Evolutionary conservation across 1,140 invertebrate genomes (phyloP), one percentile per base, ranked within the genome.

Genomic region (Drosophila navojoa): DNA sequence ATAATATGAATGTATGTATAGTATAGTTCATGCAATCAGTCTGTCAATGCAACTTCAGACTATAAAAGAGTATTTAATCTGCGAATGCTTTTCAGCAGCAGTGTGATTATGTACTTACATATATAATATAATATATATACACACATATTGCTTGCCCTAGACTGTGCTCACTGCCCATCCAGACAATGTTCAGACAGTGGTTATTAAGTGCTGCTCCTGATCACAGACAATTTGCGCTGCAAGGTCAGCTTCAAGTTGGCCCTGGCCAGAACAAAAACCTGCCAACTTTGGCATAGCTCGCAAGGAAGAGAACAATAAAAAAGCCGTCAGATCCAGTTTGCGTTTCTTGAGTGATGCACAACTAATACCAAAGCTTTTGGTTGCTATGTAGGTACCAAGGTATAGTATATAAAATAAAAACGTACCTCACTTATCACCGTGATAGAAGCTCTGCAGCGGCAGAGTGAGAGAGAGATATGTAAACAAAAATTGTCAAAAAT

Each of bases 161-260:
- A 66, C 29, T 11, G 57, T 4, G 25, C 10, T 42, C 2, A 13
- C 1, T 27, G 5, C 27, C 3, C 22, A 16, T 7, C 45, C 66
- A 54, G 69, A 71, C 61, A 71, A 11, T 22, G 27, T 16, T 19
- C 32, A 61, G 16, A n/a, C 19, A 60, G 57, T 68, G 42, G 38
- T n/a, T 29, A 59, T 29, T 67, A 42, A 67, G 27, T 44, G 29
- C n/a, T 22, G n/a, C 29, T 25, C 19, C 19, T 19, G 50, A 25
- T 32, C 50, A 25, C 25, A 44, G 13, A 32, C 35, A 62, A 54
- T 54, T 45, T 35, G 22, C 15, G 44, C 49, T 50, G 62, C 50
- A 72, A 71, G 49, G 45, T 77, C 27, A 81, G 63, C 15, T 42
- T 47, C n/a, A 64, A 79, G 50, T 55, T 72, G 29, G 78, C 72